Conservation (phyloP, 2,797 vertebrate species). For the Carcharodon carcharias region DNA sequence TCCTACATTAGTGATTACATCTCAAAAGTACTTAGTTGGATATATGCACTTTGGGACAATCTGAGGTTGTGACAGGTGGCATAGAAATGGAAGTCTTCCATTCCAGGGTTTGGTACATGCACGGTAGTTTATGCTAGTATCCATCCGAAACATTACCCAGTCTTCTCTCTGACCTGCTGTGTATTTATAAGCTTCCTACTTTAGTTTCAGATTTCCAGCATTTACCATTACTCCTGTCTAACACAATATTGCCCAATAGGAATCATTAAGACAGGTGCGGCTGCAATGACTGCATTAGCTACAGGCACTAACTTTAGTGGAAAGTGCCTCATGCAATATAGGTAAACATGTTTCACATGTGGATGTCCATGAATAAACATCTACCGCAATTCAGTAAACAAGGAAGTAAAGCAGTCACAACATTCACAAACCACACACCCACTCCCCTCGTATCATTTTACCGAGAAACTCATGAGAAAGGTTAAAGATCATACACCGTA, state of each 20-base stretch:
- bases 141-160: neutral
- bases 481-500: neutral
- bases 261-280: too few relatives aligned
- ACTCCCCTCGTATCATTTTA: neutral
- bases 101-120: too few relatives aligned
- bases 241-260: too few relatives aligned
- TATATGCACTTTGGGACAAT: too few relatives aligned
- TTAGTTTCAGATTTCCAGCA: neutral
- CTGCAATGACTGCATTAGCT: neutral
- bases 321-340: neutral
- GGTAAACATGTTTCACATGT: neutral
- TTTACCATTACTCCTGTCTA: neutral
- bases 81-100: too few relatives aligned
- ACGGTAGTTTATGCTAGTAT: too few relatives aligned
- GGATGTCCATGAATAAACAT: too few relatives aligned
- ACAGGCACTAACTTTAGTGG: neutral
- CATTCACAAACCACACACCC: neutral
- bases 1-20: neutral
- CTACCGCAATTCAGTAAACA: too few relatives aligned
- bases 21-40: neutral
- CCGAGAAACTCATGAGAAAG: neutral
- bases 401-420: too few relatives aligned
- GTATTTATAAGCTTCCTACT: neutral
- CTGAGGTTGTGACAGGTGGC: too few relatives aligned
- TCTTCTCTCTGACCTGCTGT: neutral